Conservation (phyloP, 2,888 invertebrate genomes). For the Amaurobius ferox region DNA sequence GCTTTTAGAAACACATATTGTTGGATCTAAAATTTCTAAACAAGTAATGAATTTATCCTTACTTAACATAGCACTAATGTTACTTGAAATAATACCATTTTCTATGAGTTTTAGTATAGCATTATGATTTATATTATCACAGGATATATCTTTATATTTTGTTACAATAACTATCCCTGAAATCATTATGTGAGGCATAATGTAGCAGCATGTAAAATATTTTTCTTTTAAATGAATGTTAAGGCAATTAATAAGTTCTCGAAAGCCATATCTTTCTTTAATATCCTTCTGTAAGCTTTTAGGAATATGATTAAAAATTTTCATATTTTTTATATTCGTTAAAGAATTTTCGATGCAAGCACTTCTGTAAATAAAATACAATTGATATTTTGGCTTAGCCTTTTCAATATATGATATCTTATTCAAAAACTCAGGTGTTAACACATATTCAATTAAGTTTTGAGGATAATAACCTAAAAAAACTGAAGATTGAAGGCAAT, state of each 20-base stretch:
- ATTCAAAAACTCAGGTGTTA: constrained; percentile 70
- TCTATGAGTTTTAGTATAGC: neutral
- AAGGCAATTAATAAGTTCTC: constrained; percentile 31
- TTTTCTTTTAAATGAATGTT: neutral
- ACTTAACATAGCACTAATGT: constrained; percentile 10
- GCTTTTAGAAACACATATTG: constrained; percentile 31
- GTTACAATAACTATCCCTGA: constrained; percentile 40
- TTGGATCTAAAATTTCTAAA: constrained; percentile 62
- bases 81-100: constrained; percentile 37
- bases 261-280: constrained; percentile 39
- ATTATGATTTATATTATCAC: neutral
- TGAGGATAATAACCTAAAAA: constrained; percentile 45
- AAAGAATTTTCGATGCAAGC: constrained; percentile 52
- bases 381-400: constrained; percentile 63
- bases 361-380: constrained; percentile 54
- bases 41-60: constrained; percentile 26
- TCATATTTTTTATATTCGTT: neutral
- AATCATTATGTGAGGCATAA: constrained; percentile 68
- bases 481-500: constrained; percentile 64
- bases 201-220: constrained; percentile 37
- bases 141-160: neutral
- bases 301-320: constrained; percentile 25
- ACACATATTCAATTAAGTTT: constrained; percentile 45
- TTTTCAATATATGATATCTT: constrained; percentile 15
- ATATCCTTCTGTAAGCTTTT: constrained; percentile 54